Percentiles rank a stretch among this genome's conserved stretches.
Conservation (phyloP, 2,797 vertebrate genomes). For the Microctenopoma lineatum region DNA sequence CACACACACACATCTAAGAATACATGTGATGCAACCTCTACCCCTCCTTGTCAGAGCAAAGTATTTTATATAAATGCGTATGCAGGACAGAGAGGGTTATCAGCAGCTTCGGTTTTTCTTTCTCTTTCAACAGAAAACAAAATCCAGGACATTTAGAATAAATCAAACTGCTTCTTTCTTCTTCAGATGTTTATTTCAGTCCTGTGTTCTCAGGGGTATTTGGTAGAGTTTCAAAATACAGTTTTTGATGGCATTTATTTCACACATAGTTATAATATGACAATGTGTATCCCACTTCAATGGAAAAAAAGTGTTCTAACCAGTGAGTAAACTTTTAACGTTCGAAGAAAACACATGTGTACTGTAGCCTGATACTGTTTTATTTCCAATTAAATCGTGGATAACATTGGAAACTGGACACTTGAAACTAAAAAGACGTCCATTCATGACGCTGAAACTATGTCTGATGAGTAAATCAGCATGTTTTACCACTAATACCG, state of each 20-base stretch:
- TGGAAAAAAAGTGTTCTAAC: conserved; percentile 20
- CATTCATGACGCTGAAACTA: background rate
- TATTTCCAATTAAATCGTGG: background rate
- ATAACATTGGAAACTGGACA: background rate
- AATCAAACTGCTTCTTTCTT: conserved; percentile 40
- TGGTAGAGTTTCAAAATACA: conserved; percentile 27
- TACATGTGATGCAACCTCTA: conserved; percentile 65
- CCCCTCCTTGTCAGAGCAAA: conserved; percentile 61
- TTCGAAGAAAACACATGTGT: too few relatives aligned
- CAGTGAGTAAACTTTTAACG: background rate
- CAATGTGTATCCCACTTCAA: conserved; percentile 10
- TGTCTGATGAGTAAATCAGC: conserved; percentile 1
- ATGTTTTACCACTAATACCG: background rate
- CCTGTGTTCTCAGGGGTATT: conserved; percentile 26
- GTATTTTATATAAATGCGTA: conserved; percentile 64
- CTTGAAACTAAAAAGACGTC: background rate
- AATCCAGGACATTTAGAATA: conserved; percentile 44
- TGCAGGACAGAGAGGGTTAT: conserved; percentile 49
- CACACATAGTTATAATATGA: conserved; percentile 25
- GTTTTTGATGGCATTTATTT: conserved; percentile 41
- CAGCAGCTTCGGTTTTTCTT: conserved; percentile 29
- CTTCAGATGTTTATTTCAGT: conserved; percentile 52
- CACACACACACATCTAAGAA: conserved; percentile 30
- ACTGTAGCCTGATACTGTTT: conserved; percentile 4
- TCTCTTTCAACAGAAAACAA: conserved; percentile 43